These are phyloP conservation scores for Eupristina koningsbergeri DNA, from an alignment of 1,140 invertebrate species.

Conservation along the genomic window DNA sequence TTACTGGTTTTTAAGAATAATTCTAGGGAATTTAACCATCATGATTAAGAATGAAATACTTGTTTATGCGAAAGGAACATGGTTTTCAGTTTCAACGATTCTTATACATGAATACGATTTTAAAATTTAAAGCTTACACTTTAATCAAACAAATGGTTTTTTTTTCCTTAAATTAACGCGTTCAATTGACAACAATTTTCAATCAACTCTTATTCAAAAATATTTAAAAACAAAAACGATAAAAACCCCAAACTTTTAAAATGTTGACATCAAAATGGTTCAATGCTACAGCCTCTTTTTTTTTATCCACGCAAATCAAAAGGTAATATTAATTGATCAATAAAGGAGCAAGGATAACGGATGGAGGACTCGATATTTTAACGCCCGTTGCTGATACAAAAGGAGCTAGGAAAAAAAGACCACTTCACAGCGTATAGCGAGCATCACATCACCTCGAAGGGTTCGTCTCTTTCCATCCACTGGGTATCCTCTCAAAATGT, in stretches of 20 bases:
- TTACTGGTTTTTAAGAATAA: not conserved
- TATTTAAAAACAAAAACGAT: not conserved
- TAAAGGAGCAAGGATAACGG: not conserved
- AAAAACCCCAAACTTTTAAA: not conserved
- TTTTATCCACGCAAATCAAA: not conserved
- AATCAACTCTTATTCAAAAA: not conserved
- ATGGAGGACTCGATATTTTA: not conserved
- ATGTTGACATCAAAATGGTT: not conserved
- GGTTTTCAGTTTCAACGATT: not conserved
- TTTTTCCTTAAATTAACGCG: too few relatives aligned
- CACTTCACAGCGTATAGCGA: constrained; percentile 18
- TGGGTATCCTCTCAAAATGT: not conserved
- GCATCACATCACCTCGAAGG: constrained; percentile 1
- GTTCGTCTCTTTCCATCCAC: not conserved
- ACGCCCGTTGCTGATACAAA: not conserved
- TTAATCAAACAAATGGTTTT: too few relatives aligned
- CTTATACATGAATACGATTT: not conserved
- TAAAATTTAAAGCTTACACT: not conserved
- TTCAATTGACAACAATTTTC: too few relatives aligned
- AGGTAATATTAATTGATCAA: not conserved
- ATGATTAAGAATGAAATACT: not conserved
- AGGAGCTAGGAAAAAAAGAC: not conserved
- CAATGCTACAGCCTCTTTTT: not conserved
- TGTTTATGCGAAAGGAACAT: not conserved
- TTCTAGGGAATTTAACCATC: not conserved